Base-by-base conservation (phyloP, 2,797 vertebrate species). In the Malurus leucopterus region DNA sequence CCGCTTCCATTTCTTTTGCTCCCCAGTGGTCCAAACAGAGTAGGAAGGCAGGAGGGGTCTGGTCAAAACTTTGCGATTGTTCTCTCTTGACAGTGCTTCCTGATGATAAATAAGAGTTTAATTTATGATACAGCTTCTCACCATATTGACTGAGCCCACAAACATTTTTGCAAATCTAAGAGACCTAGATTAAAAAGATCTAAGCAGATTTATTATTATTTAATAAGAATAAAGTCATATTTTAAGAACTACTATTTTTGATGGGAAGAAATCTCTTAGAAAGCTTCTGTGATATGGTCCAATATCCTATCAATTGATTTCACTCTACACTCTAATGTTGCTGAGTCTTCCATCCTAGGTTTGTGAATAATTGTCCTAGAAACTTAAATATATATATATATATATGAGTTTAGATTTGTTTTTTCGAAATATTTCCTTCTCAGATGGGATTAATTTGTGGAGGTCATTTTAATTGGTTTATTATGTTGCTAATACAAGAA, bases 401-500 rank as follows among this genome's bases (percentile, higher is more conserved):
- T 53, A 58, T 29, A 40, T 11, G 21, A 64, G 44, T 40, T 77
- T 49, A 78, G 29, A 43, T 41, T 50, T 57, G 9, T 44, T 80
- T 74, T 74, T 65, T 22, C 5, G 29, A 57, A 22, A 24, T 34
- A 30, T 44, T 83, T 83, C 22, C 3, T 71, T 58, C 22, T 65
- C 34, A 69, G 55, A 53, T 43, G 22, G 47, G 38, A 72, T 62
- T 81, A 29, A 71, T 41, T 63, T 91, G 32, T 67, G 53, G 36
- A 64, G 32, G 51, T 70, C 17, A 62, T 61, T 86, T 19, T 44
- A 76, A 68, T 73, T 78, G 62, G 49, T 86, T 87, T 88, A 79
- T 86, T 47, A 30, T 40, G 29, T 76, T 86, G 68, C 83, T 95
- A 76, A 67, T 64, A 6, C 54, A 93, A 71, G 74, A 94, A 61